These are phyloP conservation scores for Anastatus disparis DNA, from an alignment of 1,140 invertebrate species.

Conservation along the genomic window DNA sequence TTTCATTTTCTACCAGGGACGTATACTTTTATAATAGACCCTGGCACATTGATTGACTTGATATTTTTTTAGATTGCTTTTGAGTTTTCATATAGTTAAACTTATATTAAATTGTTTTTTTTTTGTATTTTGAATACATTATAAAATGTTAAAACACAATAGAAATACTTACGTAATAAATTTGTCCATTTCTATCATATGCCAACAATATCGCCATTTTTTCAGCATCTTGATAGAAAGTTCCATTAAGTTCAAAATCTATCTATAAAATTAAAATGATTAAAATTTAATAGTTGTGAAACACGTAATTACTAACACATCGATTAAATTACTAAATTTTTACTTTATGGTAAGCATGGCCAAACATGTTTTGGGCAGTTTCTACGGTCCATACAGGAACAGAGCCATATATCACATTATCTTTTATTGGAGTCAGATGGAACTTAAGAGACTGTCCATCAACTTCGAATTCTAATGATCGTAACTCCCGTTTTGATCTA, in stretches of 20 bases:
- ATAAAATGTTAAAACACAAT: background rate
- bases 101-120: background rate
- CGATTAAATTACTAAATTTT: no score
- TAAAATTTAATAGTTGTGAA: no score
- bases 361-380: background rate
- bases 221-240: slow-evolving; percentile 1
- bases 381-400: slow-evolving; percentile 6
- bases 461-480: slow-evolving; percentile 8
- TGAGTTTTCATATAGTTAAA: no score
- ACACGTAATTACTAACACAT: no score
- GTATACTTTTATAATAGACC: no score
- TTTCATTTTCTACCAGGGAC: no score
- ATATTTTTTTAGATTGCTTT: no score
- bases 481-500: slow-evolving; percentile 1
- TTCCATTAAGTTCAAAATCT: slow-evolving; percentile 8
- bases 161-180: slow-evolving; percentile 1
- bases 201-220: background rate
- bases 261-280: no score
- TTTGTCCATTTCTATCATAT: background rate
- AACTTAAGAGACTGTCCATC: background rate
- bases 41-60: no score
- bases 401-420: background rate
- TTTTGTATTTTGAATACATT: background rate
- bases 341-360: no score
- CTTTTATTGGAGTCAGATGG: background rate